These are phyloP conservation scores for Brachypteracias leptosomus DNA, from an alignment of 2,113 vertebrate species.

Conservation along the genomic window DNA sequence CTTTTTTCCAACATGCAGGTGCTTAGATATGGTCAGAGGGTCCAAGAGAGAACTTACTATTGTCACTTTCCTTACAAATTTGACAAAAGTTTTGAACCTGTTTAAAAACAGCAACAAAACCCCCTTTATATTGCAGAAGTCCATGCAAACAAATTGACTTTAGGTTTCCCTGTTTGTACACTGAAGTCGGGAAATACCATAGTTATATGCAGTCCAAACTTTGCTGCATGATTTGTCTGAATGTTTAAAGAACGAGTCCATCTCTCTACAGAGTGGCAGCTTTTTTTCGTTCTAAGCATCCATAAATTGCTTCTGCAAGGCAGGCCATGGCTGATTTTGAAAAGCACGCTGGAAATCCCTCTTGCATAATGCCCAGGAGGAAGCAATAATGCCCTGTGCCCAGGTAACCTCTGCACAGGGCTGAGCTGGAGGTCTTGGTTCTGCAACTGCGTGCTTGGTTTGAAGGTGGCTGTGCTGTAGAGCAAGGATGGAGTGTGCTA, in stretches of 20 bases:
- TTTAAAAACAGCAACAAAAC: neutral
- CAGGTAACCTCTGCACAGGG: neutral
- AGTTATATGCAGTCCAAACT: neutral
- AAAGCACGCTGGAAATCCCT: fast-evolving
- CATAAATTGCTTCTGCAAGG: neutral
- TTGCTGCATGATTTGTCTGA: neutral
- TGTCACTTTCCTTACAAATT: neutral
- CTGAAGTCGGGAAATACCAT: neutral
- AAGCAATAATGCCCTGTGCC: fast-evolving
- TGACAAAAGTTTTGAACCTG: neutral
- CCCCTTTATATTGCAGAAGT: neutral
- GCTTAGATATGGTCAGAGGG: neutral
- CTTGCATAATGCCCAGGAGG: fast-evolving
- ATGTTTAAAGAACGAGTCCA: neutral
- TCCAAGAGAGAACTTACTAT: neutral
- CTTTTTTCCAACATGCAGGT: neutral
- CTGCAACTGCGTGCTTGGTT: fast-evolving
- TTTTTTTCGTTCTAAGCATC: neutral
- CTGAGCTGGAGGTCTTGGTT: no score
- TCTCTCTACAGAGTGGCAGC: neutral
- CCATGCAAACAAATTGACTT: neutral
- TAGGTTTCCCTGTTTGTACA: neutral
- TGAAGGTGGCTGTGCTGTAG: no score
- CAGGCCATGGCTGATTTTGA: neutral
- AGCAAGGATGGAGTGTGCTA: neutral